Evolutionary conservation across 1,140 invertebrate species (phyloP).

Genomic region (Gonatopus flavifemur): DNA sequence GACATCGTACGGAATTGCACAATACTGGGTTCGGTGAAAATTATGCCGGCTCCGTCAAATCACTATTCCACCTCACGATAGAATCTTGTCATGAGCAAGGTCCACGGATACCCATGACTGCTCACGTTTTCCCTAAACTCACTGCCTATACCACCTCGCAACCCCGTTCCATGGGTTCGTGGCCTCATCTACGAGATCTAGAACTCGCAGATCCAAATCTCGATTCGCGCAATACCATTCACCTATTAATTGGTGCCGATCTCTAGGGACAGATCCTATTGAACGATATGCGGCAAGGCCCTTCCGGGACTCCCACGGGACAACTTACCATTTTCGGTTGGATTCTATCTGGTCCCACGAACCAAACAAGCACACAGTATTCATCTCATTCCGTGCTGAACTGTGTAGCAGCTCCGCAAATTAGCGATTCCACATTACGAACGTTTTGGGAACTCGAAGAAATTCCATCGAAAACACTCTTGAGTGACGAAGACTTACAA

Average conservation of each 20-base stretch:
- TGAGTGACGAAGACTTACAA: no score
- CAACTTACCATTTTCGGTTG: no score
- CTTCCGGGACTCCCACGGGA: no score
- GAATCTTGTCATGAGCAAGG: not conserved
- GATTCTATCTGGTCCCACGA: slow-evolving; percentile 12
- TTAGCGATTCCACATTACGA: slow-evolving; percentile 12
- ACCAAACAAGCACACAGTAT: not conserved
- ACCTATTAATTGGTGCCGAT: slow-evolving; percentile 18
- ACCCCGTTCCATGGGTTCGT: not conserved
- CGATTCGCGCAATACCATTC: slow-evolving; percentile 1
- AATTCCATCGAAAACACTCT: no score
- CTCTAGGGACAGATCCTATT: slow-evolving; percentile 10
- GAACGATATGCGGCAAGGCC: slow-evolving; percentile 7
- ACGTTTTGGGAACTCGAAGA: slow-evolving; percentile 40
- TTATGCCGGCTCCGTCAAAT: not conserved
- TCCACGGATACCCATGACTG: not conserved
- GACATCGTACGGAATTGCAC: no score
- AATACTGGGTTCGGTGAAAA: slow-evolving; percentile 11
- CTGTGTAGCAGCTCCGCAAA: not conserved
- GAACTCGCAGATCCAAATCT: slow-evolving; percentile 17
- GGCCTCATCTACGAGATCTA: slow-evolving; percentile 15
- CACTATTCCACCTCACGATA: slow-evolving; percentile 2
- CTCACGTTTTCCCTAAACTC: slow-evolving; percentile 10
- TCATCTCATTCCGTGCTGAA: not conserved
- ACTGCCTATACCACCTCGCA: slow-evolving; percentile 4